Percentiles rank a stretch among this genome's conserved stretches.
Evolutionary conservation across 2,797 vertebrate genomes (phyloP).

Genomic region (Mustela erminea): DNA sequence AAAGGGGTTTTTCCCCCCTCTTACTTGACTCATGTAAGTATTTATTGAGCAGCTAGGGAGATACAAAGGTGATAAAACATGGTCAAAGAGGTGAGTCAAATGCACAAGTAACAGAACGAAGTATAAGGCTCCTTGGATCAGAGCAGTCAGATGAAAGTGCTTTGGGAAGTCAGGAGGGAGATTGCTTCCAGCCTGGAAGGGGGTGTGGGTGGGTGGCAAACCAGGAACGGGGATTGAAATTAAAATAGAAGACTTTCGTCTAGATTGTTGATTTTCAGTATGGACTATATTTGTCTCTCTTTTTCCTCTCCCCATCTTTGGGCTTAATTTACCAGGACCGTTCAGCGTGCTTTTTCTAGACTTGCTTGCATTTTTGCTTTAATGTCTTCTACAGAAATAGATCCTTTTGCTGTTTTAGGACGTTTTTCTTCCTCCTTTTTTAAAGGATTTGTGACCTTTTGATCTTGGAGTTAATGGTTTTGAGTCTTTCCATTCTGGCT

Average conservation of each 20-base stretch:
- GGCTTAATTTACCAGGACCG: slow-evolving; percentile 71
- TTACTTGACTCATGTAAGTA: slow-evolving; percentile 58
- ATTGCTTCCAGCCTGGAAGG: slow-evolving; percentile 54
- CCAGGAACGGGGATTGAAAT: slow-evolving; percentile 66
- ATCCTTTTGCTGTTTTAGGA: background rate
- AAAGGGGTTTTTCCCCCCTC: background rate
- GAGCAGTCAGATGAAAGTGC: slow-evolving; percentile 33
- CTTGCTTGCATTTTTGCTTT: slow-evolving; percentile 22
- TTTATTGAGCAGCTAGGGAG: slow-evolving; percentile 64
- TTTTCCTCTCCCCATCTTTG: slow-evolving; percentile 73
- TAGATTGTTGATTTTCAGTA: slow-evolving; percentile 71
- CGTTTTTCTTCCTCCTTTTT: background rate
- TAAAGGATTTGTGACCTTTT: background rate
- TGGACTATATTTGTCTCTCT: slow-evolving; percentile 63
- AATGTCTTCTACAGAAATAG: background rate
- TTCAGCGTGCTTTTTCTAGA: slow-evolving; percentile 49
- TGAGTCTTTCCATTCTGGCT: background rate
- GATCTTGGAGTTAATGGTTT: background rate
- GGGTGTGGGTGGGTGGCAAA: background rate
- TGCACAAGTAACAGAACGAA: slow-evolving; percentile 45
- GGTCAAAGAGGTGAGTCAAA: slow-evolving; percentile 38
- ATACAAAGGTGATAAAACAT: slow-evolving; percentile 63
- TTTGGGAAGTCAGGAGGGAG: slow-evolving; percentile 43
- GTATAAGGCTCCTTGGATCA: slow-evolving; percentile 34
- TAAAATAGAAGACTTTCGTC: slow-evolving; percentile 74